These are phyloP conservation scores for Gymnodraco acuticeps DNA, from an alignment of 2,797 vertebrate species.

Conservation along the genomic window DNA sequence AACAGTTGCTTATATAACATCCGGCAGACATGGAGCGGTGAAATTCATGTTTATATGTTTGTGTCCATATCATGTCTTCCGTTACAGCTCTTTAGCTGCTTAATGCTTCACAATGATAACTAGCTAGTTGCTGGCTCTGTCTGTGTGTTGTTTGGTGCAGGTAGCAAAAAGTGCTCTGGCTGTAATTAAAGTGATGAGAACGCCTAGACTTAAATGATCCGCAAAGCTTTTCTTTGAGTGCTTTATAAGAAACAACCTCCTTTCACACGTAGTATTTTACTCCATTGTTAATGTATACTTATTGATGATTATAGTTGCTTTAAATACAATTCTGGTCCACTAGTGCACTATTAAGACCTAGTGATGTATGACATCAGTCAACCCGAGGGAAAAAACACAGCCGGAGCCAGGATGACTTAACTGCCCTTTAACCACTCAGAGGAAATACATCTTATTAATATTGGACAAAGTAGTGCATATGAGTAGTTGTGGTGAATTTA, in stretches of 20 bases:
- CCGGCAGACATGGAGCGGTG: background rate
- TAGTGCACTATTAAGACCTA: background rate
- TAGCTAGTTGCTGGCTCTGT: background rate
- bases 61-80: background rate
- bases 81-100: background rate
- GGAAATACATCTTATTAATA: constrained; percentile 62
- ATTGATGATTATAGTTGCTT: constrained; percentile 5
- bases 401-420: constrained; percentile 37
- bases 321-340: background rate
- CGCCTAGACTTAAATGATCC: background rate
- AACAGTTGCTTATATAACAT: background rate
- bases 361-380: constrained; percentile 49
- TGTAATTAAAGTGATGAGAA: background rate
- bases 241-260: background rate
- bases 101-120: background rate
- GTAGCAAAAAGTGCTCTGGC: background rate
- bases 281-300: constrained; percentile 1
- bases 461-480: constrained; percentile 54
- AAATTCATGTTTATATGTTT: background rate
- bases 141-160: background rate
- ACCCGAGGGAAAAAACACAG: constrained; percentile 40
- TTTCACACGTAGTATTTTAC: background rate
- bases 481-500: constrained; percentile 54
- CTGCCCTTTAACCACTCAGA: constrained; percentile 53
- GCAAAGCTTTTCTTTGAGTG: background rate